Evolutionary conservation across 2,113 vertebrate genomes (phyloP).

Genomic region (pig (Sus scrofa)): T2T-Sscrofa CM000822.6:84970501-84971000

Average conservation of each 20-base stretch:
- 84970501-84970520: neutral
- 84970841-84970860: neutral
- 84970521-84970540: neutral
- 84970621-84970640: no score
- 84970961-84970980: neutral
- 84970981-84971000: neutral
- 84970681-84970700: no score
- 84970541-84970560: no score
- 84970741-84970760: no score
- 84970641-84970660: no score
- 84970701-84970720: no score
- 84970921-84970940: neutral
- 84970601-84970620: no score
- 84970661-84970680: no score
- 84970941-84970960: neutral
- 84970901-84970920: neutral
- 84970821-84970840: neutral
- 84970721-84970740: no score
- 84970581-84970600: no score
- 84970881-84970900: neutral
- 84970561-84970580: no score
- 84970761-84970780: no score
- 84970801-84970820: neutral
- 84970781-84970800: neutral
- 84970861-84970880: neutral